Conservation (phyloP, 2,113 vertebrate species). For the Charina bottae region DNA sequence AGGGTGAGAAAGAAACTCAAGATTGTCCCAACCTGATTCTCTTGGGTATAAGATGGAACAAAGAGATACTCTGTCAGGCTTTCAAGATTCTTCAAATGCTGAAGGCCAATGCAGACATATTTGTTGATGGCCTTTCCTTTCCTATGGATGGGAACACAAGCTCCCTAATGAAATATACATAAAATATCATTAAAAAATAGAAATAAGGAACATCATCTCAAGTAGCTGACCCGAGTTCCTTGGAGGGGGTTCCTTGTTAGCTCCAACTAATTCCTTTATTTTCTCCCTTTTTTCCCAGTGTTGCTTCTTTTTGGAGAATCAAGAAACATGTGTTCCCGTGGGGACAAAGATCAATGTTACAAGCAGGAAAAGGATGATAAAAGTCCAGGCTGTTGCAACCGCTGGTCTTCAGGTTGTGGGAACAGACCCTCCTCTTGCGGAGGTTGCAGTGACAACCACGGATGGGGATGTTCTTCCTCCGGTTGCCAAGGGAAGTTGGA, state of each 20-base stretch:
- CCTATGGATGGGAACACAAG: too few relatives aligned
- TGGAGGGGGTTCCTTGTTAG: background rate
- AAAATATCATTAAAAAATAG: too few relatives aligned
- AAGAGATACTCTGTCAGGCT: too few relatives aligned
- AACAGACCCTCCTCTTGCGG: rapidly evolving
- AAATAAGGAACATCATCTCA: too few relatives aligned
- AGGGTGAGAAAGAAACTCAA: too few relatives aligned
- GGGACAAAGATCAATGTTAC: slow-evolving; percentile 49
- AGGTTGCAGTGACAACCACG: rapidly evolving
- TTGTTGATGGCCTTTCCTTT: too few relatives aligned
- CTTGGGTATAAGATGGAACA: too few relatives aligned
- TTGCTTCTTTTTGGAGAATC: background rate
- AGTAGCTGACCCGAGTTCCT: background rate
- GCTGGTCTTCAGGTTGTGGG: background rate
- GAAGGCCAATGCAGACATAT: too few relatives aligned
- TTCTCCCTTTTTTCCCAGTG: background rate
- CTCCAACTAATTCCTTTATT: background rate
- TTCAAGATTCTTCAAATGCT: too few relatives aligned
- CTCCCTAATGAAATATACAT: too few relatives aligned
- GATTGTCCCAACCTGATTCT: too few relatives aligned
- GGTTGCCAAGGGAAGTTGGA: background rate
- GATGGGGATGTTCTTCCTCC: background rate
- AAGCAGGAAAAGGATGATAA: background rate
- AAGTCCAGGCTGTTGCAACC: background rate
- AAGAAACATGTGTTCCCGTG: slow-evolving; percentile 46